These are phyloP conservation scores for Craniophora ligustri DNA, from an alignment of 2,888 invertebrate species.

Conservation along the genomic window DNA sequence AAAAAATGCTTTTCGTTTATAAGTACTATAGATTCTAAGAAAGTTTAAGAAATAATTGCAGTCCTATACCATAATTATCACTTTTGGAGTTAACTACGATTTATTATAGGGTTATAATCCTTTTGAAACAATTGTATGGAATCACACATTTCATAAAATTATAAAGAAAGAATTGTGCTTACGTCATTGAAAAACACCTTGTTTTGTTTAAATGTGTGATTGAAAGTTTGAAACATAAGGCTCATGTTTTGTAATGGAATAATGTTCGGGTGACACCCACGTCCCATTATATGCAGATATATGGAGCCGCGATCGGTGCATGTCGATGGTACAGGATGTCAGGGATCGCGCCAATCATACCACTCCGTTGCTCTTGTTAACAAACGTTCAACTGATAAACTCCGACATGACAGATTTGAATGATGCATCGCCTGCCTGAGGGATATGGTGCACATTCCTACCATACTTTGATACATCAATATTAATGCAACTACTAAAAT, in stretches of 20 bases:
- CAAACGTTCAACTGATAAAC: constrained; percentile 55
- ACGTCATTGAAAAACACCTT: constrained; percentile 1
- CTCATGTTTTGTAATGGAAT: constrained; percentile 73
- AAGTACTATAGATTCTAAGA: too few species aligned
- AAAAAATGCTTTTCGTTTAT: too few species aligned
- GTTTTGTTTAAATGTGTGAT: constrained; percentile 20
- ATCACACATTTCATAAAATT: too few species aligned
- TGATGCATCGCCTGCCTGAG: constrained; percentile 54
- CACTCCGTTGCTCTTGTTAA: constrained; percentile 37
- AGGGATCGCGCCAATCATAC: constrained; percentile 66
- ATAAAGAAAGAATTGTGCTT: constrained; percentile 5
- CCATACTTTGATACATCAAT: not conserved
- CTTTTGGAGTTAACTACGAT: not conserved
- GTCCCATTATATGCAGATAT: constrained; percentile 83
- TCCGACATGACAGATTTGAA: constrained; percentile 58
- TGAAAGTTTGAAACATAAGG: constrained; percentile 43
- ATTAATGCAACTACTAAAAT: not conserved
- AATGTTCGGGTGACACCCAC: constrained; percentile 78
- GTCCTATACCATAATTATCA: too few species aligned
- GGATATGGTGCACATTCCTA: constrained; percentile 26
- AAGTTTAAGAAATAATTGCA: too few species aligned
- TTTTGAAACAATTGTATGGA: too few species aligned
- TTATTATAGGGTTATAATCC: too few species aligned
- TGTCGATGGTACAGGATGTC: constrained; percentile 61
- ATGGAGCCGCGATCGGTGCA: constrained; percentile 60